A percentile compares a stretch with the other conserved stretches of the same genome.
These are phyloP conservation scores for Malurus elegans DNA, from an alignment of 2,113 vertebrate species.

Conservation along the genomic window DNA sequence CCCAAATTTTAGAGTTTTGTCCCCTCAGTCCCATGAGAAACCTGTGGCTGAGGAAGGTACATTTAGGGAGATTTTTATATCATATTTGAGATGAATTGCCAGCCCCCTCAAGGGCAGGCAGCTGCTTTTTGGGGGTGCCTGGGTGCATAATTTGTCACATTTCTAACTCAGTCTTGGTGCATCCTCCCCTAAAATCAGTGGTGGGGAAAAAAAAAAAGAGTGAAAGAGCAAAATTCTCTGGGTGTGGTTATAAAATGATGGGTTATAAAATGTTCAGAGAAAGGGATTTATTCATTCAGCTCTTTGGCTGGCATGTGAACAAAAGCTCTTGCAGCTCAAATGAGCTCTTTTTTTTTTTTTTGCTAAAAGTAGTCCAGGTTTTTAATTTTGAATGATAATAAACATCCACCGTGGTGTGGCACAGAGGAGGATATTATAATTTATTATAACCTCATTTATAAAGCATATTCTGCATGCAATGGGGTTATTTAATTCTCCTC, in stretches of 20 bases:
- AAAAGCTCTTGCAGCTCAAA: neutral
- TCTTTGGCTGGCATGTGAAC: neutral
- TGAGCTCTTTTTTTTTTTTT: neutral
- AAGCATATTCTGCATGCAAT: neutral
- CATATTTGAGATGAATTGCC: neutral
- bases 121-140: neutral
- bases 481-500: neutral
- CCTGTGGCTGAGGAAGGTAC: neutral
- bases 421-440: neutral
- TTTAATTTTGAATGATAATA: conserved; percentile 8
- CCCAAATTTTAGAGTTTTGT: neutral
- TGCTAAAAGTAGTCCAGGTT: neutral
- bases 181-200: neutral
- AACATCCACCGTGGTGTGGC: neutral
- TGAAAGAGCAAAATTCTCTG: neutral
- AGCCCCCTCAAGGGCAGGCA: neutral
- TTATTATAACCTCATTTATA: neutral
- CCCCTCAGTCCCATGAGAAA: neutral
- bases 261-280: neutral
- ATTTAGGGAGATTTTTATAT: neutral
- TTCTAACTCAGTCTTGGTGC: neutral
- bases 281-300: neutral
- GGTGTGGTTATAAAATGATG: neutral
- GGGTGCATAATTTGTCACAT: neutral
- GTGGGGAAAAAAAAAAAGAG: neutral